phyloP scores from a whole-genome alignment of 2,797 vertebrate genomes.

The Acanthurus leucopareius region DNA sequence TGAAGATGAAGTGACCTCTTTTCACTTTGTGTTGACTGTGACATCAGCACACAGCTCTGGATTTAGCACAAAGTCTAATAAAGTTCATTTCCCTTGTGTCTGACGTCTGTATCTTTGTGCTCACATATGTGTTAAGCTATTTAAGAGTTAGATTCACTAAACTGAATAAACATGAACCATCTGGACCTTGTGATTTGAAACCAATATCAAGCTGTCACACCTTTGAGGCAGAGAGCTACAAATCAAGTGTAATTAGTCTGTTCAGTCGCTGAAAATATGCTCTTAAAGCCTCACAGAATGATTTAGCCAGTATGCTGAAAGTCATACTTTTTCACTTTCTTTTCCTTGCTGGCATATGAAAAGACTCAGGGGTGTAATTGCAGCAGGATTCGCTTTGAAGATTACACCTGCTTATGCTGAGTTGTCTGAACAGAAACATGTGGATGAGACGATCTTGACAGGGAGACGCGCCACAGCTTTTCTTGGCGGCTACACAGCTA shows the following conservation, averaged over 20 bases:
- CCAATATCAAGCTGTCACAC: conserved; percentile 13
- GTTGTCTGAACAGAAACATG: conserved; percentile 54
- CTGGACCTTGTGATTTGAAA: not conserved
- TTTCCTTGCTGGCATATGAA: conserved; percentile 27
- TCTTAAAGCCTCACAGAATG: not conserved
- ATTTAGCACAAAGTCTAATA: not conserved
- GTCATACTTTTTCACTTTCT: conserved; percentile 24
- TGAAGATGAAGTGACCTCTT: conserved; percentile 15
- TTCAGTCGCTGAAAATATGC: conserved; percentile 28
- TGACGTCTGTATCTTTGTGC: not conserved
- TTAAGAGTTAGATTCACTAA: conserved; percentile 9
- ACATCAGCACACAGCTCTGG: not conserved
- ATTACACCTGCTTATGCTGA: conserved; percentile 65
- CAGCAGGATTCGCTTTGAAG: conserved; percentile 67
- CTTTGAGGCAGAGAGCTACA: not conserved
- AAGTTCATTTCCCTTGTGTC: not conserved
- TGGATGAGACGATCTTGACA: conserved; percentile 57
- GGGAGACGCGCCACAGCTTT: conserved; percentile 31
- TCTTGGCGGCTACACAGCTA: conserved; percentile 39
- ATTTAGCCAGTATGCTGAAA: conserved; percentile 18
- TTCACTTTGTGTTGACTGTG: conserved; percentile 10
- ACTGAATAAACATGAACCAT: conserved; percentile 22
- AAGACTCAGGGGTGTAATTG: conserved; percentile 55
- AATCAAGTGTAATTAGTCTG: conserved; percentile 31
- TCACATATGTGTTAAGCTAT: not conserved